phyloP scores from a whole-genome alignment of 2,113 vertebrate species.

The Tetrax tetrax region DNA sequence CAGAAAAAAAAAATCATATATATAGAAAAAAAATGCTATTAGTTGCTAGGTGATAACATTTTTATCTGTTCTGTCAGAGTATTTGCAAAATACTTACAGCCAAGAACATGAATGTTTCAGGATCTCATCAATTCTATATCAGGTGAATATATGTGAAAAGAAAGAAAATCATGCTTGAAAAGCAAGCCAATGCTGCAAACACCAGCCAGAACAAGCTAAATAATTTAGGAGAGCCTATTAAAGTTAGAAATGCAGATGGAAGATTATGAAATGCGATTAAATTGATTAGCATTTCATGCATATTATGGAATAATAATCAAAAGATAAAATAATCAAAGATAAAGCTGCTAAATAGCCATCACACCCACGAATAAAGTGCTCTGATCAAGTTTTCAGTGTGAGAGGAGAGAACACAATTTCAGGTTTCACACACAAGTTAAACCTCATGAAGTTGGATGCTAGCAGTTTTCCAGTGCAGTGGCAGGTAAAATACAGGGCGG shows the following conservation, averaged over 20 bases:
- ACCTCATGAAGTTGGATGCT: background rate
- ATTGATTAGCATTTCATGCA: background rate
- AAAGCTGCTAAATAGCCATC: background rate
- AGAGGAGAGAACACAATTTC: background rate
- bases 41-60: slow-evolving; percentile 54
- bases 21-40: background rate
- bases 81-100: slow-evolving; percentile 44
- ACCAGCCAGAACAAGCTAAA: background rate
- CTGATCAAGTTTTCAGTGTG: background rate
- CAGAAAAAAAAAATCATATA: background rate
- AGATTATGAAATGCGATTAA: background rate
- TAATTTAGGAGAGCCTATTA: background rate
- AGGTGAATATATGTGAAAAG: background rate
- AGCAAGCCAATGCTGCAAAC: background rate
- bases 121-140: background rate
- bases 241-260: background rate
- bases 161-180: background rate
- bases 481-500: background rate
- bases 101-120: slow-evolving; percentile 13
- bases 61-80: slow-evolving; percentile 22
- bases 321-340: background rate
- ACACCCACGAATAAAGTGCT: background rate
- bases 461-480: background rate
- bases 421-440: background rate
- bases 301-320: background rate